Evolutionary conservation across 2,113 vertebrate species (phyloP), one percentile per base, ranked within the genome.

Genomic region (Nansenia antarctica): DNA sequence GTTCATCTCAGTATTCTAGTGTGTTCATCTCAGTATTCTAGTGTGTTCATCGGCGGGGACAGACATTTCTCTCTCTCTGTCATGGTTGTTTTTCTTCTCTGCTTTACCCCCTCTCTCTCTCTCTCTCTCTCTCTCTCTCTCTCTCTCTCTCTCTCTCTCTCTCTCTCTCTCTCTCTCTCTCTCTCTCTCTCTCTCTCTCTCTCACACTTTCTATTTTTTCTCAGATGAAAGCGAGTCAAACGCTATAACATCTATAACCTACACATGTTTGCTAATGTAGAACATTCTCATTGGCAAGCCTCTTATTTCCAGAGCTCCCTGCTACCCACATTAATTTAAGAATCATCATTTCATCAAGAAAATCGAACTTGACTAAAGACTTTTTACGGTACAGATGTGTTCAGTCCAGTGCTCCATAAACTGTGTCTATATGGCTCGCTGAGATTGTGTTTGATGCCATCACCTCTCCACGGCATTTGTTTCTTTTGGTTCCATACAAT

Each of bases 401-500:
- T 72, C 32, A 22, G 45, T 31, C 5, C 30, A 12, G 67, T 65
- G 22, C 52, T 70, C 69, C 22, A 52, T 54, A 70, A 29, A 29
- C 49, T 45, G 27, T 67, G 30, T 53, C 53, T 37, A 20, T 35
- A 62, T 26, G 49, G 26, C 55, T 20, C 34, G 12, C 47, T 45
- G 35, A 62, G 62, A 76, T 32, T 49, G 31, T 54, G 27, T 69
- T 59, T 12, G 62, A 82, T 72, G 32, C 37, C 0, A 72, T 89
- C 80, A 84, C 72, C 74, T 84, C 75, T 77, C 62, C 27, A 62
- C 68, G 6, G 64, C 63, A 62, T 87, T 83, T 83, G 70, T 87
- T 80, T 77, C 75, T 80, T 66, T 74, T 62, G 73, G n/a, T 49
- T 77, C 76, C 31, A 65, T 65, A 70, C 62, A 77, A 76, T 86